Base-by-base conservation (phyloP, 2,113 vertebrate genomes). In the Scolopax mira region DNA sequence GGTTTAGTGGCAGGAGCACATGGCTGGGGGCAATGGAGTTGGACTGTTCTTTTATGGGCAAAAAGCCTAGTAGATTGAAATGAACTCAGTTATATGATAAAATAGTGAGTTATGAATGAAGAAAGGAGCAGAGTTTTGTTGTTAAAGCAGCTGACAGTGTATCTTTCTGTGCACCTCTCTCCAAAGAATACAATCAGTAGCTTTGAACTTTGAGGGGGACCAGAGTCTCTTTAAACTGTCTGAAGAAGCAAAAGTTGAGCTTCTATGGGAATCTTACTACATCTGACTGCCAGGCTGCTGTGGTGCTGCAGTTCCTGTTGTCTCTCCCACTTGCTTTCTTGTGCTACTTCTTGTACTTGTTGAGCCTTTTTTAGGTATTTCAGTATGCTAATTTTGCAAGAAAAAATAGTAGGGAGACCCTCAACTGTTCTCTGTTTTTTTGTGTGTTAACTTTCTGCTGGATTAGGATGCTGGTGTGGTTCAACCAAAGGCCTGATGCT, bases 181-280 rank as follows among this genome's bases (percentile, higher is more conserved):
- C 23, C 46, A 46, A 73, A 83, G 79, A 70, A 22, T 8, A 6
- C 0, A 0, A 3, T 73, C 13, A 7, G 24, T 37, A 78, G 42
- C 42, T 86, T 33, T 89, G 35, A 55, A 6, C 49, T 74, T 73
- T 62, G 41, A 41, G 46, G 11, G 37, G 31, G 25, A 65, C 12
- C 37, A 7, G 31, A 57, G 6, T 51, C 5, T 67, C 5, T 62
- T 89, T 71, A 31, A 94, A 74, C 27, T 72, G 30, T 55, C 28
- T 51, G 62, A 35, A 42, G 54, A 49, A 78, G 33, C 15, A 30
- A 8, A 79, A 75, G 31, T 24, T 85, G 7, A 75, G 57, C 48
- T 79, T 10, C 25, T 79, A 0, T 13, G 8, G 79, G 33, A 85
- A 27, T 41, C 52, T 60, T 2, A 18, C 69, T n/a, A 25, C 24